Conservation (phyloP, 2,113 vertebrate genomes). For the Pachyramphus minor region DNA sequence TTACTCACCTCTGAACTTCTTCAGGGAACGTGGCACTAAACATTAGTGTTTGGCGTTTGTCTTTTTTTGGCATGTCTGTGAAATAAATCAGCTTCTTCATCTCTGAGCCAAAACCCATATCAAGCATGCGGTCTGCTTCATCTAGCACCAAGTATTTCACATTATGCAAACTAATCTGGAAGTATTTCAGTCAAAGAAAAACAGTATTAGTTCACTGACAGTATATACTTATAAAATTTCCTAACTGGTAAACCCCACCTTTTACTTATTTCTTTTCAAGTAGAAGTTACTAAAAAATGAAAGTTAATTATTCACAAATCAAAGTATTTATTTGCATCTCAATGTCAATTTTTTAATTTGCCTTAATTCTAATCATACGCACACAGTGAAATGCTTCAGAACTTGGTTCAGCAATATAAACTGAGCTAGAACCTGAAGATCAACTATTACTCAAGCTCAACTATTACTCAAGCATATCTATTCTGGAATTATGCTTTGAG, state of each 20-base stretch:
- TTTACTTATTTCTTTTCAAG: not conserved
- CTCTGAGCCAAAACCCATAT: slow-evolving; percentile 92
- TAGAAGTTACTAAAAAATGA: not conserved
- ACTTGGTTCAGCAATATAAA: not conserved
- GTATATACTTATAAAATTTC: rapidly evolving
- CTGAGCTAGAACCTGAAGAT: rapidly evolving
- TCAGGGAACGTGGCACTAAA: slow-evolving; percentile 95
- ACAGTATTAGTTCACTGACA: not conserved
- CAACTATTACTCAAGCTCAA: no score
- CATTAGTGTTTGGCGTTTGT: slow-evolving; percentile 89
- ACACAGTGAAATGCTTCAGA: not conserved
- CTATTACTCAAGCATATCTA: not conserved
- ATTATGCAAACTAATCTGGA: slow-evolving; percentile 81
- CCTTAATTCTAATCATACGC: not conserved
- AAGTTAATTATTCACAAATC: not conserved
- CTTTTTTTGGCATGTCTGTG: slow-evolving; percentile 86
- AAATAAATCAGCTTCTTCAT: slow-evolving; percentile 83
- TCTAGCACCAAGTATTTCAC: slow-evolving; percentile 89
- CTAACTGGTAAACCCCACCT: not conserved
- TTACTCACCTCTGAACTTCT: slow-evolving; percentile 85
- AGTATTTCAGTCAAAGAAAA: not conserved
- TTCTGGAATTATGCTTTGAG: not conserved
- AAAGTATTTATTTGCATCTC: not conserved
- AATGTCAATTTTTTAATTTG: not conserved
- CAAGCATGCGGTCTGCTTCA: slow-evolving; percentile 95